Percentiles rank a stretch among this genome's conserved stretches.
Evolutionary conservation across 2,113 vertebrate genomes (phyloP).

Genomic region (Antigone vipio): DNA sequence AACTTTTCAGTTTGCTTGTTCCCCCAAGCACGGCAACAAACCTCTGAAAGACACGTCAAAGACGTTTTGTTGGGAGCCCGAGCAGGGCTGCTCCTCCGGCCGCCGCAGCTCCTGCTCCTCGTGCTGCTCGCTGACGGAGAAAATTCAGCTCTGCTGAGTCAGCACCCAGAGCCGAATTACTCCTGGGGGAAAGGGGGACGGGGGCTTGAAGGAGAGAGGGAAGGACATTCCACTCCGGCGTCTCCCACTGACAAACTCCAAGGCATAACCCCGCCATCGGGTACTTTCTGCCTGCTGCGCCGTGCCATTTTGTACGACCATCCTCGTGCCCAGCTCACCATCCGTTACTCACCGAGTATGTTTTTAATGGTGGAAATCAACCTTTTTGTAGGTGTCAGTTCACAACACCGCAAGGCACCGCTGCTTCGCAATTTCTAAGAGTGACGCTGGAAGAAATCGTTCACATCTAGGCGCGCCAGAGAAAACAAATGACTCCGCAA

Average conservation of each 20-base stretch:
- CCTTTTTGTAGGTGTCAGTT: accelerated
- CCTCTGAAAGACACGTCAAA: not conserved
- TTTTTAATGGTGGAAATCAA: accelerated
- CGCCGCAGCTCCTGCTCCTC: not conserved
- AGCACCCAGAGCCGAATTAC: accelerated
- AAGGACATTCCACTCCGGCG: not conserved
- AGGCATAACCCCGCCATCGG: not conserved
- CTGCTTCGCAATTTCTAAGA: not conserved
- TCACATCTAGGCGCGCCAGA: not conserved
- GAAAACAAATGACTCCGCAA: not conserved
- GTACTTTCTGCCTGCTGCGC: not conserved
- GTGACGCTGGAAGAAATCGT: accelerated
- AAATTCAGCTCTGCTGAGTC: not conserved
- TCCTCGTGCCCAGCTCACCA: accelerated
- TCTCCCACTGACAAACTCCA: accelerated
- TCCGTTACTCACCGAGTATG: accelerated
- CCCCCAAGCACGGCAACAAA: not conserved
- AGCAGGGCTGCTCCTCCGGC: not conserved
- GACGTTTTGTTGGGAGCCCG: not conserved
- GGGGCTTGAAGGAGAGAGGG: not conserved
- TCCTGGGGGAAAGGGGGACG: not conserved
- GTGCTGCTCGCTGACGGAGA: accelerated
- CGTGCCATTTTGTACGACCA: accelerated
- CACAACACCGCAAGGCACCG: not conserved
- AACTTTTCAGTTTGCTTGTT: not conserved